Evolutionary conservation across 2,113 vertebrate species (phyloP), one percentile per base, ranked within the genome.

Genomic region (Hydrochoerus hydrochaeris): DNA sequence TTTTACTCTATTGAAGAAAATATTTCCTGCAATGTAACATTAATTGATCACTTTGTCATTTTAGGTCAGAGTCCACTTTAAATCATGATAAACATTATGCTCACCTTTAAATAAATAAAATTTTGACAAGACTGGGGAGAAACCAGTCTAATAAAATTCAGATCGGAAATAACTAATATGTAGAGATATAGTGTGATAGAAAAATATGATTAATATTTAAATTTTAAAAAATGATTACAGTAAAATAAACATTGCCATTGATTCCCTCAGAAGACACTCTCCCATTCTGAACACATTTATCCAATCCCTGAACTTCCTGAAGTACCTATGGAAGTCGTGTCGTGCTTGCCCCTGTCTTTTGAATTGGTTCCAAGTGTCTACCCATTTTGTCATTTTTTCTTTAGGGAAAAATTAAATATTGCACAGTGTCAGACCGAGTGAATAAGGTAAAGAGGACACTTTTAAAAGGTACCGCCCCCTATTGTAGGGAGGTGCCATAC

Each of bases 11-110:
- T 75, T 82, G 63, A 86, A 94, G 60, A 10, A 92, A 90, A 81
- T 54, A 44, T 80, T 93, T 95, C 38, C 84, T 41, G 32, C 87
- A 44, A 69, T 58, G 49, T 46, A 32, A 4, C 93, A 62, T 80
- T 94, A 95, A 88, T 75, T 94, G 44, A 28, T 58, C 38, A 84
- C n/a, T 91, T 60, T 52, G 54, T 95, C 8, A 63, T 73, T 84
- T 35, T 49, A 91, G 63, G 26, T 88, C n/a, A 81, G 19, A 90
- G 26, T 73, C 1, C 12, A 58, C 24, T 93, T 91, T 67, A 97
- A 91, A 46, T 88, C 24, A 78, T 85, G 54, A 71, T 73, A 95
- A 95, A 78, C 20, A 62, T 90, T 88, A 81, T 67, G 24, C 12
- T 91, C 58, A 44, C 54, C 13, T 67, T 60, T 67, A 77, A 88